Base-by-base conservation (phyloP, 2,888 invertebrate genomes). In the Xylota sylvarum region DNA sequence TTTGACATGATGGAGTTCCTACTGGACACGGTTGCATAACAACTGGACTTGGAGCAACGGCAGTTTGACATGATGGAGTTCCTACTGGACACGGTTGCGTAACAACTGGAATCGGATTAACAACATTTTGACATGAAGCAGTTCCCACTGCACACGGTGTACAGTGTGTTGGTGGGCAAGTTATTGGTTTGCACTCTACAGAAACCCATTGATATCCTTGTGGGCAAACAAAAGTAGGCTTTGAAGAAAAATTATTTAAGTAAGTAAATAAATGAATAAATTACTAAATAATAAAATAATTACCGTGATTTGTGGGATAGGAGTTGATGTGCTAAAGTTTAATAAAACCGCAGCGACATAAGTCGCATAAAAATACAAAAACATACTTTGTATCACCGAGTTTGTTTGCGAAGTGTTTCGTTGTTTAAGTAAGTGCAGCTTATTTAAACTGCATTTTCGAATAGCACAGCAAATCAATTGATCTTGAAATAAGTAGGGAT, bases 271-370 rank as follows among this genome's bases (percentile, higher is more conserved):
- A 10, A 9, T 9, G 4, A 10, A 37, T 0, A 37, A 37, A 9
- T 10, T 37, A 37, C 1, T 10, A 37, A 23, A 9, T 30, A 35
- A 37, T 27, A 14, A 17, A 0, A 35, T 43, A 27, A 14, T 77
- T 77, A 82, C 82, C 62, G 9, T 9, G 0, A 5, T 10, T 64
- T 69, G 77, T 50, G 50, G 32, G 23, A 77, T 9, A 35, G 82
- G 70, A 48, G 19, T 32, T 70, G 64, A 12, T 17, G 5, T 14
- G 0, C 19, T 27, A 19, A 76, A 52, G n/a, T 52, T 40, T 2
- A 81, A 27, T 3, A 74, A 58, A 35, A 23, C 32, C 3, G 2
- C 32, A 12, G 56, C 35, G 37, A 70, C 35, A 17, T 10, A 65
- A 23, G 50, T 64, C 4, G 43, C 55, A 60, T 19, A 50, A 0